Evolutionary conservation across 2,113 vertebrate genomes (phyloP), one percentile per base, ranked within the genome.

Genomic region (Ceyx melanurus): DNA sequence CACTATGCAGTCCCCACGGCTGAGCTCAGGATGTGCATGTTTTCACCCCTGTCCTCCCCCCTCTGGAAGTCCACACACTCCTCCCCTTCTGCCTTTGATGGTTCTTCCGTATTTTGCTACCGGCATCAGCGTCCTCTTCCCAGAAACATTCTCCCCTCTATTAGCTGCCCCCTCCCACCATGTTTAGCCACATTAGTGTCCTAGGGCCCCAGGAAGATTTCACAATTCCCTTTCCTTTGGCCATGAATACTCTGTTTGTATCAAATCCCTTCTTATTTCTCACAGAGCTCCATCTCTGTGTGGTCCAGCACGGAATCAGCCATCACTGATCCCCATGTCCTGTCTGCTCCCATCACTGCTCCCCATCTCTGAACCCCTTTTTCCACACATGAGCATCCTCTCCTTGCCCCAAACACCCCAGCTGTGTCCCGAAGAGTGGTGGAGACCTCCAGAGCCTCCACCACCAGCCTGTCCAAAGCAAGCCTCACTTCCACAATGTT

Each of bases 361-460:
- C 33, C 17, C n/a, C 26, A 22, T 11, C 40, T 13, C 67, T 35
- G 20, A 21, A 3, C 4, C 6, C 42, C 26, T 4, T 45, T 8
- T 45, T 48, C 35, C 12, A 3, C 0, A 4, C 12, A 4, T 0
- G 1, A n/a, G 25, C 35, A 60, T 35, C 40, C n/a, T 17, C 5
- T 51, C 37, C 57, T 50, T 31, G 10, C n/a, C 43, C 45, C 68
- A 33, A 53, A 1, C 25, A 37, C 10, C 13, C n/a, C 1, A 3
- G 19, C 22, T 42, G 29, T 29, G 25, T 18, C 45, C 28, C 0
- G 0, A n/a, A 48, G 29, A 11, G 35, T 0, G 0, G 11, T 6
- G 35, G 13, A 45, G 11, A 37, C 48, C 66, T 68, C 22, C 35
- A 33, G 15, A 67, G 5, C 25, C 35, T 51, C 40, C 58, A 33